Evolutionary conservation across 2,888 invertebrate genomes (phyloP), one percentile per base, ranked within the genome.

Genomic region (Plagodis pulveraria): DNA sequence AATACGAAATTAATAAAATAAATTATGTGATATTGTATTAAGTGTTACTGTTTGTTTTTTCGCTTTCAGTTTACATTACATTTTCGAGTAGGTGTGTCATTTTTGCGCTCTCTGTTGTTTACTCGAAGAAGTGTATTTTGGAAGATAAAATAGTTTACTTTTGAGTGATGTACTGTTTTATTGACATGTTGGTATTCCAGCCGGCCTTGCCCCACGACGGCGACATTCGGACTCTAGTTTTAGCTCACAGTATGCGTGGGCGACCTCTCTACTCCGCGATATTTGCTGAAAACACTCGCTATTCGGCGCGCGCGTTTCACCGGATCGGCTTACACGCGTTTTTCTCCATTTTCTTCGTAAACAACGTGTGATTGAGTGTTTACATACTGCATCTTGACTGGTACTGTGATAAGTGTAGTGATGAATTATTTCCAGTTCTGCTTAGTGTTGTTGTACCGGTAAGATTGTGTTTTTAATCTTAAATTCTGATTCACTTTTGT

Each of bases 361-460:
- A 65, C 53, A 63, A 69, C 40, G 40, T 71, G 75, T 76, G 68
- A 65, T 69, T 51, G 49, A 52, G 45, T 49, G 41, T 43, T 11
- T 47, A 10, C 35, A 52, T 12, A n/a, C 10, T 49, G 40, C 41
- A 50, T 45, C 47, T 34, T 46, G 43, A 38, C 51, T 47, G 58
- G 6, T 60, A 50, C 44, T 56, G 60, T 67, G 52, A 52, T 46
- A 51, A 54, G 73, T 73, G 66, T 55, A 68, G 73, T 74, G 71
- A 91, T 91, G 91, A 84, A 83, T 69, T 89, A 86, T 70, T 76
- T 90, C 64, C 87, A 90, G 76, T 90, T 85, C 73, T 90, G 83
- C 81, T 73, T 88, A 65, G 83, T 91, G 69, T 66, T 87, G 63
- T 60, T 89, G 54, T 88, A 78, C 80, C 88, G 89, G 91, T 91